A percentile compares a stretch with the other conserved stretches of the same genome.
Evolutionary conservation across 2,888 invertebrate genomes (phyloP).

Genomic region (Eupithecia dodoneata): DNA sequence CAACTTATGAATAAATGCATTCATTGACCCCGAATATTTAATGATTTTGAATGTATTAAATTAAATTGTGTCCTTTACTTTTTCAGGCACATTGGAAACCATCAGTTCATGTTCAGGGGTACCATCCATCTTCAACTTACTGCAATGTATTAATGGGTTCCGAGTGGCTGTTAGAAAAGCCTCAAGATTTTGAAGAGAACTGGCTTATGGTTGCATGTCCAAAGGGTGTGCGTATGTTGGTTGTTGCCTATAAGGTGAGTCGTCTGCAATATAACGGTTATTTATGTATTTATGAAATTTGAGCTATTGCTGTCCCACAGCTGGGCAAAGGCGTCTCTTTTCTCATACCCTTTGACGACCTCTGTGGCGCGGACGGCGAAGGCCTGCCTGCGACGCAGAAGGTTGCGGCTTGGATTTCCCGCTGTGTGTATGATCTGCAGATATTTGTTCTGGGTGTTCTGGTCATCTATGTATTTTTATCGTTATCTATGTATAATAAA

Average conservation of each 20-base stretch:
- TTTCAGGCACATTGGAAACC: constrained; percentile 66
- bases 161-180: constrained; percentile 96
- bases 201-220: constrained; percentile 93
- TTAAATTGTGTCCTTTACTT: neutral
- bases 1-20: neutral
- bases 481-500: too few relatives aligned
- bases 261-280: neutral
- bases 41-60: neutral
- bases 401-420: too few relatives aligned
- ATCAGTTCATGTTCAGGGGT: constrained; percentile 73
- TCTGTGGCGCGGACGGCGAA: too few relatives aligned
- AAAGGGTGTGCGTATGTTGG: constrained; percentile 91
- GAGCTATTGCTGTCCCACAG: neutral
- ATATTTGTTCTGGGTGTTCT: too few relatives aligned
- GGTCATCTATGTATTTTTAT: too few relatives aligned
- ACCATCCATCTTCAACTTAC: constrained; percentile 59
- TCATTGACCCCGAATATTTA: neutral
- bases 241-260: constrained; percentile 89
- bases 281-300: neutral
- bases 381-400: too few relatives aligned
- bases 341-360: too few relatives aligned
- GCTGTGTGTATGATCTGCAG: too few relatives aligned
- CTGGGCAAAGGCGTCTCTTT: neutral
- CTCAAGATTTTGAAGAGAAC: constrained; percentile 87
- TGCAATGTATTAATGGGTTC: constrained; percentile 91